Percentiles rank a stretch among this genome's conserved stretches.
Evolutionary conservation across 2,113 vertebrate genomes (phyloP).

Genomic region (Telmatochromis sp.): DNA sequence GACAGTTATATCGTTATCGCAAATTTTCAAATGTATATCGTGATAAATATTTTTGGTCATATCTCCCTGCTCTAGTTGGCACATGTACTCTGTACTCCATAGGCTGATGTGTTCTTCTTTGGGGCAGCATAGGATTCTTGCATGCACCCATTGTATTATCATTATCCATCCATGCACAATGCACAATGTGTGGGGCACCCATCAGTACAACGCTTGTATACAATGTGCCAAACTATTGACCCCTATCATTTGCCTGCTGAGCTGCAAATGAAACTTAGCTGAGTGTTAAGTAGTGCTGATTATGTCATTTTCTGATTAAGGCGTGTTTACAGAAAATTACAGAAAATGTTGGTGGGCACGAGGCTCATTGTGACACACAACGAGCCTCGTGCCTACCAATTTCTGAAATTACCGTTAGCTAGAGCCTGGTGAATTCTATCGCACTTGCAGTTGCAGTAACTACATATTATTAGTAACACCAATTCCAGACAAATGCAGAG

Average conservation of each 20-base stretch:
- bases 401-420: neutral
- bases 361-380: neutral
- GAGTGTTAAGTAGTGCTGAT: neutral
- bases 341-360: neutral
- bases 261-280: neutral
- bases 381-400: neutral
- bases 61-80: too few species aligned
- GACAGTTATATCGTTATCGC: too few species aligned
- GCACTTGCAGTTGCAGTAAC: neutral
- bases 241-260: neutral
- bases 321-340: neutral
- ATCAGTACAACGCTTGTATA: neutral
- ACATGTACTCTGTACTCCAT: neutral
- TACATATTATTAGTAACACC: neutral
- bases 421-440: neutral
- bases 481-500: neutral
- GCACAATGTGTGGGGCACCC: neutral
- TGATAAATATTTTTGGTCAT: too few species aligned
- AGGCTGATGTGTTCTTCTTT: neutral
- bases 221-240: neutral
- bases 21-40: too few species aligned
- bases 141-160: neutral
- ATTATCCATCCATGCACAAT: neutral
- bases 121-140: neutral
- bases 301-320: neutral